phyloP scores from a whole-genome alignment of 2,888 invertebrate species.

The Caradrina kadenii region DNA sequence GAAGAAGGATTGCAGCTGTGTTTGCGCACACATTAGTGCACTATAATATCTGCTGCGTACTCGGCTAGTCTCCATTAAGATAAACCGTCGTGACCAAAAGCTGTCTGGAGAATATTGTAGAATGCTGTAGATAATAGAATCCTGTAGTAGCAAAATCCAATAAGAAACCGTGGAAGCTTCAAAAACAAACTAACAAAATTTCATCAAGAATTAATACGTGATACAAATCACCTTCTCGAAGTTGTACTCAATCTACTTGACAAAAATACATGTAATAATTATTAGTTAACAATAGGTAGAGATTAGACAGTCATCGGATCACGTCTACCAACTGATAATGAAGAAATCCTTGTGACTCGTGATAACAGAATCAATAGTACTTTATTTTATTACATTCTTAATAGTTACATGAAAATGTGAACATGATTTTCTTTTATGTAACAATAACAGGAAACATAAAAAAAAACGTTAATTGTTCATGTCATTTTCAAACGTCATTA shows the following conservation, averaged over 20 bases:
- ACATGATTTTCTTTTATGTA: constrained; percentile 43
- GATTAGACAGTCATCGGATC: constrained; percentile 71
- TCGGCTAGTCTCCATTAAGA: no score
- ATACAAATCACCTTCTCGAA: constrained; percentile 44
- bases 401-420: constrained; percentile 47
- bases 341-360: constrained; percentile 73
- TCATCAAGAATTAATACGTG: constrained; percentile 48
- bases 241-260: constrained; percentile 45
- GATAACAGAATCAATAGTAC: constrained; percentile 72
- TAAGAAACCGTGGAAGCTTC: not conserved
- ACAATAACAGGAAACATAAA: constrained; percentile 11
- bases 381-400: constrained; percentile 66
- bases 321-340: constrained; percentile 77
- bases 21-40: no score
- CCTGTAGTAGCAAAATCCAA: not conserved
- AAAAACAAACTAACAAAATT: constrained; percentile 14
- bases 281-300: constrained; percentile 62
- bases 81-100: no score
- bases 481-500: not conserved
- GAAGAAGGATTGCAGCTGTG: no score
- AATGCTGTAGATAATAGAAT: not conserved
- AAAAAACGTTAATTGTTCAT: not conserved
- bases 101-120: no score
- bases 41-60: no score
- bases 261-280: constrained; percentile 58